Evolutionary conservation across 2,888 invertebrate genomes (phyloP), one percentile per base, ranked within the genome.

Genomic region (Emmelina monodactyla): DNA sequence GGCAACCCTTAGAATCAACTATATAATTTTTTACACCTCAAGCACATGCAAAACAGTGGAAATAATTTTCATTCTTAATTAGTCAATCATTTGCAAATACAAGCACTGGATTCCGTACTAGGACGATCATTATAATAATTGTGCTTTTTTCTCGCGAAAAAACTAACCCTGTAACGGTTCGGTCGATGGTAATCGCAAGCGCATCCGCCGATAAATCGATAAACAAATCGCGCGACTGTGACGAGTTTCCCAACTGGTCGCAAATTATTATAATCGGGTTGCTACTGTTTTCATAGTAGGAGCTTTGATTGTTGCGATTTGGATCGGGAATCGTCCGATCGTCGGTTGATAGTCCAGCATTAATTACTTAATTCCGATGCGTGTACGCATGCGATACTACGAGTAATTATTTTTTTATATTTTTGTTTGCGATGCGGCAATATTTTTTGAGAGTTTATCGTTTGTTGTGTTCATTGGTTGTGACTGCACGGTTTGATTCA

Each of bases 321-420:
- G 3, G 25, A 25, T 64, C 65, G 58, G 50, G 53, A 57, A 55
- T 57, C 50, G 45, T 50, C 38, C 40, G 78, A 78, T 78, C 58
- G 73, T 69, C 69, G 69, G 63, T 44, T 51, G 76, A 76, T 78
- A 73, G 43, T 46, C 42, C 46, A 57, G 53, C 55, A 66, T 71
- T 75, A 73, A 78, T 78, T 75, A 67, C 68, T 70, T 68, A 71
- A 76, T 71, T 67, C 68, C 62, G 61, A 73, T 76, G 78, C 76
- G 76, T 75, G 70, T 59, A 60, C 54, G 58, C 55, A 60, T 63
- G 58, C 68, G 67, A 68, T 75, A 70, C 65, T 52, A 52, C 50
- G 47, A 38, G 57, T 57, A 70, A 72, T 75, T 75, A 66, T 42
- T 50, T 55, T 51, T 60, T 51, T 60, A 62, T 68, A 72, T 71